phyloP scores from a whole-genome alignment of 2,797 vertebrate species.

The Naso thynnoides region DNA sequence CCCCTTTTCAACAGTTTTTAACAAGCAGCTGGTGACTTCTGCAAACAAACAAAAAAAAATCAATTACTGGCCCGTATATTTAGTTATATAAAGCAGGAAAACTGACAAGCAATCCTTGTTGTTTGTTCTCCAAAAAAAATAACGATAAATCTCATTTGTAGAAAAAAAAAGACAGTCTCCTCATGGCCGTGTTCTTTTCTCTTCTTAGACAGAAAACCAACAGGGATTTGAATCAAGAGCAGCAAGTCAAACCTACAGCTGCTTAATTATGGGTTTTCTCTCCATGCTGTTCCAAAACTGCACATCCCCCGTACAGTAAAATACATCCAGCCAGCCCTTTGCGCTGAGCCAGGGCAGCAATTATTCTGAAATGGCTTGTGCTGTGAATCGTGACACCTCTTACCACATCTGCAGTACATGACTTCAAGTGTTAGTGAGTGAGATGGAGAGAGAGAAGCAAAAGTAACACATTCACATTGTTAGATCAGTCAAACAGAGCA shows the following conservation, averaged over 20 bases:
- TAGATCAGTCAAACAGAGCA: not conserved
- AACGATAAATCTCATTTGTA: no score
- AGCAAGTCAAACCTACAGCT: not conserved
- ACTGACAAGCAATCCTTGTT: not conserved
- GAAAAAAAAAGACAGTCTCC: not conserved
- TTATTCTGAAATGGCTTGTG: not conserved
- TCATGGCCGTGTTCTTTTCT: not conserved
- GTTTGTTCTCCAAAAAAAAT: not conserved
- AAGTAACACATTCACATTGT: not conserved
- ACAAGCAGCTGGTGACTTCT: constrained; percentile 20
- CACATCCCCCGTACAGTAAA: not conserved
- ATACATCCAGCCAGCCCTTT: not conserved
- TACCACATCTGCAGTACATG: not conserved
- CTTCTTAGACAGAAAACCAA: not conserved
- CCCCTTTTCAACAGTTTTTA: constrained; percentile 16
- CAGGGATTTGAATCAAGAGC: not conserved
- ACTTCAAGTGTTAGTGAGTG: not conserved
- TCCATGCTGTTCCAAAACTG: not conserved
- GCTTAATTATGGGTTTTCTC: not conserved
- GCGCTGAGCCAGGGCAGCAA: not conserved
- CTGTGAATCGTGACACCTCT: constrained; percentile 2
- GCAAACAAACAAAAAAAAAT: not conserved
- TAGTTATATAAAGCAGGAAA: not conserved
- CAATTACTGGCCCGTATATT: not conserved
- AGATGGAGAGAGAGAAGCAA: not conserved